Conservation (phyloP, 37 sponge, comb jelly and placozoan species). For the Aplysina aerophoba region DNA sequence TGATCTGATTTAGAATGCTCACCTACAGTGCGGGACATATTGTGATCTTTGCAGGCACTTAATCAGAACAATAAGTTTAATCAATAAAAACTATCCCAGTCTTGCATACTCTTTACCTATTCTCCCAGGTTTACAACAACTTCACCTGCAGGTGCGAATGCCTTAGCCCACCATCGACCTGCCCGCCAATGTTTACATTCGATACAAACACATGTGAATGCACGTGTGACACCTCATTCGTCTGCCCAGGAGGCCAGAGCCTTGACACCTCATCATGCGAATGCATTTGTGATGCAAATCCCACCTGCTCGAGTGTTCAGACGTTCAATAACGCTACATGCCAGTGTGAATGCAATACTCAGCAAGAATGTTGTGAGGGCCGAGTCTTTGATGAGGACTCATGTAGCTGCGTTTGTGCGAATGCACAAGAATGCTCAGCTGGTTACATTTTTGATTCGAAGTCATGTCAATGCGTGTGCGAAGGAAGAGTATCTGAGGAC, state of each 20-base stretch:
- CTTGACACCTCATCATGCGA: not conserved
- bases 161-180: not conserved
- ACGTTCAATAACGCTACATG: not conserved
- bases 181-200: not conserved
- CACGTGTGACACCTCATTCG: no score
- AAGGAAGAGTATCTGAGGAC: not conserved
- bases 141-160: not conserved
- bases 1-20: no score
- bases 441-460: not conserved
- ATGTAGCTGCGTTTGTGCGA: not conserved
- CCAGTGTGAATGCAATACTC: not conserved
- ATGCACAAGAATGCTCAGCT: not conserved
- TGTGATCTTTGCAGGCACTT: no score
- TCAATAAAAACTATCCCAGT: not conserved
- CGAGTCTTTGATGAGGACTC: not conserved
- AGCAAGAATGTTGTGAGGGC: not conserved
- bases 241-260: not conserved
- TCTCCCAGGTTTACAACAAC: not conserved
- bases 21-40: no score
- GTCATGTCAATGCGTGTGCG: not conserved
- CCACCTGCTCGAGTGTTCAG: not conserved
- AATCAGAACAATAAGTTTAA: no score
- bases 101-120: not conserved
- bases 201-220: not conserved
- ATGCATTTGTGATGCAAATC: not conserved